A percentile compares a stretch with the other conserved stretches of the same genome.
These are phyloP conservation scores for Xiphophorus hellerii DNA, from an alignment of 2,113 vertebrate genomes.

Conservation along the genomic window DNA sequence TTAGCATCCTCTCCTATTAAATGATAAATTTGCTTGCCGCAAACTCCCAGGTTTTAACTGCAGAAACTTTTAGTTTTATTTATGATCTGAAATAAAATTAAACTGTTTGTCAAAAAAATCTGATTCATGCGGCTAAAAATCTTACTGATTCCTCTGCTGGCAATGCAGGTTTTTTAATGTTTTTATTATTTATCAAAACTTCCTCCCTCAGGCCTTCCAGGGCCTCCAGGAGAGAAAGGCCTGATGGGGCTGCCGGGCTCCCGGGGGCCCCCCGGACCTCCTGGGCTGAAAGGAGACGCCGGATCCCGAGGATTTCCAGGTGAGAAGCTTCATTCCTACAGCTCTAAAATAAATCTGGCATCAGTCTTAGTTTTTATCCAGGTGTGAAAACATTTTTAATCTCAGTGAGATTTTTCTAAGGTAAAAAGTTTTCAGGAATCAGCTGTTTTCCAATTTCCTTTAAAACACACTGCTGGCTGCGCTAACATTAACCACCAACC, in stretches of 20 bases:
- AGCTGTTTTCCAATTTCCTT: too few species aligned
- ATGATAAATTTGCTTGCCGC: not conserved
- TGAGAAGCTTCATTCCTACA: slow-evolving; percentile 37
- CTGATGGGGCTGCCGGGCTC: slow-evolving; percentile 78
- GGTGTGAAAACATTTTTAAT: too few species aligned
- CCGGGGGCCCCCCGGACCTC: slow-evolving; percentile 79
- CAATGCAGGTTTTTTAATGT: not conserved
- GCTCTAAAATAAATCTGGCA: too few species aligned
- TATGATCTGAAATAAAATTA: not conserved
- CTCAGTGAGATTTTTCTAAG: too few species aligned
- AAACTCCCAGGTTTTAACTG: not conserved
- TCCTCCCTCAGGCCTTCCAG: slow-evolving; percentile 72
- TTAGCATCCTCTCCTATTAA: too few species aligned
- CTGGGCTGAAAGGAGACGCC: slow-evolving; percentile 77
- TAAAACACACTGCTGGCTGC: too few species aligned
- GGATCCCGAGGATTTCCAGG: slow-evolving; percentile 83
- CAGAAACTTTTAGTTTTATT: not conserved
- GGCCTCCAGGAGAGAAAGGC: slow-evolving; percentile 83
- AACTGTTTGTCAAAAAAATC: not conserved
- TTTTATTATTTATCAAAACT: not conserved
- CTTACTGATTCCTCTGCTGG: not conserved
- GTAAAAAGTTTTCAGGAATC: too few species aligned
- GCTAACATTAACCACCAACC: too few species aligned
- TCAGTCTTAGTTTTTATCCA: too few species aligned
- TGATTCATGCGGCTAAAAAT: not conserved